phyloP scores from a whole-genome alignment of 1,140 invertebrate species.

The Plutomurus gul region DNA sequence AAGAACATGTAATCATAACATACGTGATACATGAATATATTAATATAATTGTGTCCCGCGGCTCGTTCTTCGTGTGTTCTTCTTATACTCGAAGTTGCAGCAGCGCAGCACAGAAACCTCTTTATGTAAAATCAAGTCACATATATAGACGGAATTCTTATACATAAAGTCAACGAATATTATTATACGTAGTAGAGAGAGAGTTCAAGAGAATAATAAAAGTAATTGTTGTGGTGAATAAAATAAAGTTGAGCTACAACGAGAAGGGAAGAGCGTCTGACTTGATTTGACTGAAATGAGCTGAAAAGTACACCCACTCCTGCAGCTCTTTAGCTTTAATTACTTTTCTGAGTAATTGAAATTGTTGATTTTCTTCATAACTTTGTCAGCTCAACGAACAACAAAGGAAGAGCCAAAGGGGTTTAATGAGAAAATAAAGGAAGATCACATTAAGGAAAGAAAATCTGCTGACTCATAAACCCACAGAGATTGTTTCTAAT shows the following conservation, averaged over 20 bases:
- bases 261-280: neutral
- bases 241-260: neutral
- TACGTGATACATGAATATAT: neutral
- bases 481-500: neutral
- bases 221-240: neutral
- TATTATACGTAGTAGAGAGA: neutral
- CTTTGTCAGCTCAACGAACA: neutral
- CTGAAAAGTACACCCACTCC: conserved; percentile 20
- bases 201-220: neutral
- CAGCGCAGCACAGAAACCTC: too few relatives aligned
- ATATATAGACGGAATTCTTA: too few relatives aligned
- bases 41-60: conserved; percentile 23
- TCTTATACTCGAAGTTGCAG: neutral
- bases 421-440: neutral
- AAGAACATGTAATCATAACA: neutral
- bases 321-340: conserved; percentile 28
- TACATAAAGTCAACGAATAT: neutral
- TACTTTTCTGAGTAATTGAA: conserved; percentile 32
- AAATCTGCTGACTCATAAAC: conserved; percentile 21
- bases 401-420: neutral
- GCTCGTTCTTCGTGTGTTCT: conserved; percentile 2
- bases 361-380: conserved; percentile 29
- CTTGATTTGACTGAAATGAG: conserved; percentile 27
- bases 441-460: neutral
- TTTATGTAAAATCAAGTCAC: neutral